Evolutionary conservation across 2,797 vertebrate genomes (phyloP).

Genomic region (Octomys mimax): DNA sequence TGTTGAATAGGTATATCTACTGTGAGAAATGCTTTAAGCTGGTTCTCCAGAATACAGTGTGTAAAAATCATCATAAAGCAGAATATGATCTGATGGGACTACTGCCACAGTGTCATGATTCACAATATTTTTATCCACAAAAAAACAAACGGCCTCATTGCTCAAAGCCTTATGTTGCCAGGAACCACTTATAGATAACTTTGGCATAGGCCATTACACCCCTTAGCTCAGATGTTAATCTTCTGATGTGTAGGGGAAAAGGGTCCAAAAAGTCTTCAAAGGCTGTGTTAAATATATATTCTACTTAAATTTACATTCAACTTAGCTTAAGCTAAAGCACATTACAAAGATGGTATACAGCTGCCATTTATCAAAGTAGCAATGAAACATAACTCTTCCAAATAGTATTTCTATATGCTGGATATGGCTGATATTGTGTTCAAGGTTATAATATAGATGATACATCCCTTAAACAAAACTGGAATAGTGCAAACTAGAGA

Average conservation of each 20-base stretch:
- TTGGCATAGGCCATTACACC: neutral
- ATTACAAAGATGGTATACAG: neutral
- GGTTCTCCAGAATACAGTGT: neutral
- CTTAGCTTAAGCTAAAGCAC: neutral
- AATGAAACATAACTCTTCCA: neutral
- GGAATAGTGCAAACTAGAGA: neutral
- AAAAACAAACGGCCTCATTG: slow-evolving; percentile 5
- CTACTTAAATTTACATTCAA: slow-evolving; percentile 4
- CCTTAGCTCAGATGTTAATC: neutral
- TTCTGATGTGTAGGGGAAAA: neutral
- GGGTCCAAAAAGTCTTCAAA: neutral
- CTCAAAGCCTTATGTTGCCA: neutral
- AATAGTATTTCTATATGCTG: neutral
- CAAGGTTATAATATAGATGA: neutral
- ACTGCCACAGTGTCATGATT: neutral
- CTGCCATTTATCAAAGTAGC: neutral
- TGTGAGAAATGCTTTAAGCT: neutral
- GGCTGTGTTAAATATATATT: slow-evolving; percentile 2
- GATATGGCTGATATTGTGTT: neutral
- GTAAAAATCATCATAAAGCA: neutral
- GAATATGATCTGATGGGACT: neutral
- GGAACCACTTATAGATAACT: neutral
- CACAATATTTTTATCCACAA: neutral
- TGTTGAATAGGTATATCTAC: neutral
- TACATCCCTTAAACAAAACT: neutral